These are phyloP conservation scores for Parnassius apollo DNA, from an alignment of 2,888 invertebrate species.

Conservation along the genomic window DNA sequence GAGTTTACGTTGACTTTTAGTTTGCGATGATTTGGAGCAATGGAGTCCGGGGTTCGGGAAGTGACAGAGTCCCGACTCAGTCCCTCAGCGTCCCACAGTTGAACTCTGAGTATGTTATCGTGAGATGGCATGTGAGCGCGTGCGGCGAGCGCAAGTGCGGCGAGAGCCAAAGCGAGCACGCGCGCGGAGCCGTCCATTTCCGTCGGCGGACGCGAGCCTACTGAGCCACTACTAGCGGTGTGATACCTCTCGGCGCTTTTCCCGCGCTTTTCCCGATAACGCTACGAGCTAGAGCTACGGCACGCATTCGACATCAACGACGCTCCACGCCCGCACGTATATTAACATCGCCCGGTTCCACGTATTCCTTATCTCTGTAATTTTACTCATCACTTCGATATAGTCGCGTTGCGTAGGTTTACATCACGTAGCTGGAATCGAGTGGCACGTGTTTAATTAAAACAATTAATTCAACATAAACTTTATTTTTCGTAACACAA, in stretches of 20 bases:
- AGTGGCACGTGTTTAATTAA: slow-evolving; percentile 39
- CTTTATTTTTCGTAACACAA: slow-evolving; percentile 57
- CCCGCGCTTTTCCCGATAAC: slow-evolving; percentile 78
- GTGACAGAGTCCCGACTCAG: slow-evolving; percentile 60
- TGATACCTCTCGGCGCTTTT: slow-evolving; percentile 53
- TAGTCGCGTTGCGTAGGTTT: slow-evolving; percentile 14
- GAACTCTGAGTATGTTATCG: slow-evolving; percentile 73
- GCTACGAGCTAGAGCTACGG: slow-evolving; percentile 41
- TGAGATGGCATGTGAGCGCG: slow-evolving; percentile 68
- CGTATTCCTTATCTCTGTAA: slow-evolving; percentile 52
- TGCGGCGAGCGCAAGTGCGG: slow-evolving; percentile 63
- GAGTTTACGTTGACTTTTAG: slow-evolving; percentile 66
- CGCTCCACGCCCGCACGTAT: slow-evolving; percentile 37
- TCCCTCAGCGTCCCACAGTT: slow-evolving; percentile 75
- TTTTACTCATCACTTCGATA: slow-evolving; percentile 17
- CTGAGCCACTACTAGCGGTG: slow-evolving; percentile 51
- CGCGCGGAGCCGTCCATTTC: slow-evolving; percentile 66
- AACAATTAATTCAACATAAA: slow-evolving; percentile 54
- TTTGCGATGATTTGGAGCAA: slow-evolving; percentile 44
- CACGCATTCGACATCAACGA: slow-evolving; percentile 58
- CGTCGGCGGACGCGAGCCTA: slow-evolving; percentile 70
- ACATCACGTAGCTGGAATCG: slow-evolving; percentile 18
- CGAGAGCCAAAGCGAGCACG: slow-evolving; percentile 57
- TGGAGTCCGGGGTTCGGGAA: slow-evolving; percentile 40
- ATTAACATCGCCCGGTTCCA: slow-evolving; percentile 36